These are phyloP conservation scores for Cathartes aura DNA, from an alignment of 2,113 vertebrate genomes.

Conservation along the genomic window DNA sequence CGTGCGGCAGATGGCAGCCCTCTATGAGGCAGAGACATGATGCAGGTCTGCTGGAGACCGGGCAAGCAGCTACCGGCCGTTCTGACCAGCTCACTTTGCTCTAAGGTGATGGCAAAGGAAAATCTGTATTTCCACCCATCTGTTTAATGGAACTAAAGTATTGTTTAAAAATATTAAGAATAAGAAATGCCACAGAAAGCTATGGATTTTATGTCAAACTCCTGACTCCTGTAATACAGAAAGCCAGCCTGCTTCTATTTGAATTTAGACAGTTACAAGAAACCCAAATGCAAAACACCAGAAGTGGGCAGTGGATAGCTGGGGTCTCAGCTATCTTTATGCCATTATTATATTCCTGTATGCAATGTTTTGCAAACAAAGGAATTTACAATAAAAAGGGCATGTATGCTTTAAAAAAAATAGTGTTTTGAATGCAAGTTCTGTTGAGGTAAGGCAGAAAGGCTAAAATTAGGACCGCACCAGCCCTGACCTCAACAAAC, in stretches of 20 bases:
- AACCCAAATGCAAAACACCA: neutral
- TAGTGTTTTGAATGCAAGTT: neutral
- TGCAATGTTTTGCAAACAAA: neutral
- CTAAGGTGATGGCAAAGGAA: neutral
- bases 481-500: neutral
- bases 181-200: neutral
- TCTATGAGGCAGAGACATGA: neutral
- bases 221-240: neutral
- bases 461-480: neutral
- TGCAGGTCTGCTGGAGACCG: neutral
- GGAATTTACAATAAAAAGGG: neutral
- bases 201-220: neutral
- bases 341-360: neutral
- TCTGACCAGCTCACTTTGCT: neutral
- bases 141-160: neutral
- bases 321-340: neutral
- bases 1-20: neutral
- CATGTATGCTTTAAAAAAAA: neutral
- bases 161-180: neutral
- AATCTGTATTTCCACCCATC: neutral
- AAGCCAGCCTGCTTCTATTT: neutral
- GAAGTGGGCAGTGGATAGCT: neutral
- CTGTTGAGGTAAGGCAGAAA: neutral
- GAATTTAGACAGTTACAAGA: neutral
- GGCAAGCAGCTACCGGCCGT: neutral